Base-by-base conservation (phyloP, 1,140 invertebrate genomes). In the Hycleus cichorii region DNA sequence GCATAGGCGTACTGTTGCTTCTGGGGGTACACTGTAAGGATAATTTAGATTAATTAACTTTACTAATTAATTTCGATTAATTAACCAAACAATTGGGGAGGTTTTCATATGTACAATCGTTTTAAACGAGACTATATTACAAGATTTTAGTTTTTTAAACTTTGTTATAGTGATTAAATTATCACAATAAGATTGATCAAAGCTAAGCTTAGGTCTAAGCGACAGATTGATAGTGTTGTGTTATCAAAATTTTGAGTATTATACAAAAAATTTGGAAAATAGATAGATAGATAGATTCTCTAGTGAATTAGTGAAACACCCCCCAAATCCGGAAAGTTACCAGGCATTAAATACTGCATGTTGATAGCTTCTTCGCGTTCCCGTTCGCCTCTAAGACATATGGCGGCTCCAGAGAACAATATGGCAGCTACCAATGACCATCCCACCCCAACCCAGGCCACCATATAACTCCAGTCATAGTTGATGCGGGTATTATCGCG, bases 291-390 rank as follows among this genome's bases (percentile, higher is more conserved):
- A 32, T 32, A 32, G 32, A 32, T 4, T 32, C 0, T 32, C 7
- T 32, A 5, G 32, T 32, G 4, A 32, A 5, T 7, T 5, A 7
- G 32, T 32, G 32, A 32, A 45, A 56, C 39, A 25, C 53, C 32
- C 32, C 53, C 49, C 32, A 32, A 32, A 32, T 32, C 32, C 25
- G 39, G 43, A 61, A 66, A 75, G 80, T 80, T 87, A 95, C 92
- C 91, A 77, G 93, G 93, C 93, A 96, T 95, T 77, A 95, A 82
- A 80, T 96, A 95, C 82, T 95, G 92, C 89, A 95, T 91, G 82
- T 95, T 95, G 81, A 93, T 88, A 73, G 91, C 89, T 78, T 94
- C 90, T 76, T 96, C 92, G 74, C 88, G 83, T 77, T 94, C 91
- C 74, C 89, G 84, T 77, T 96, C 92, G 74, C 88, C 89, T 74